These are phyloP conservation scores for Hanleya hanleyi DNA, from an alignment of 2,888 invertebrate species.

Conservation along the genomic window DNA sequence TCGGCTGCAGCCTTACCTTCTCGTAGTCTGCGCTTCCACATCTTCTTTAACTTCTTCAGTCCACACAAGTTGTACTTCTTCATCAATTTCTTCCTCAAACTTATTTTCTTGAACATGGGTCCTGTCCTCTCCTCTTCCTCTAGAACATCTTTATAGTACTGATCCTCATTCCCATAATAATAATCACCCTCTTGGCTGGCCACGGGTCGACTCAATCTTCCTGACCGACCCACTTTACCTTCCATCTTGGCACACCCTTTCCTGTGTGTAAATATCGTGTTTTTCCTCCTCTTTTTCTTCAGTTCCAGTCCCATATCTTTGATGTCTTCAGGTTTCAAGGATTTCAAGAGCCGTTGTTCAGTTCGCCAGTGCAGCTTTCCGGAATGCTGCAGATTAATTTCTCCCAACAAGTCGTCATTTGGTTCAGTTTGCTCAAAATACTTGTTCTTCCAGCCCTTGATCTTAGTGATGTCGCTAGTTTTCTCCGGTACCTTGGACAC, in stretches of 20 bases:
- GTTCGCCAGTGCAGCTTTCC: slow-evolving; percentile 54
- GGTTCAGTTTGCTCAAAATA: slow-evolving; percentile 15
- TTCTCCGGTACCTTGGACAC: slow-evolving; percentile 35
- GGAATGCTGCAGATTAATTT: slow-evolving; percentile 17
- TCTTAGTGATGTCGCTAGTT: slow-evolving; percentile 60
- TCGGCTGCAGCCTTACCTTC: slow-evolving; percentile 3
- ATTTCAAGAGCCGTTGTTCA: slow-evolving; percentile 51
- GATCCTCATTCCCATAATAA: neutral
- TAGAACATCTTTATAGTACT: slow-evolving; percentile 14
- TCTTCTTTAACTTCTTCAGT: slow-evolving; percentile 31
- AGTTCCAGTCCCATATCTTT: slow-evolving; percentile 51
- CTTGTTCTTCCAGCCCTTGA: slow-evolving; percentile 66
- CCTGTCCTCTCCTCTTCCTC: slow-evolving; percentile 23
- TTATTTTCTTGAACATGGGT: neutral
- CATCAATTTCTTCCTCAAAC: neutral
- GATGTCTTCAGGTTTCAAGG: slow-evolving; percentile 49
- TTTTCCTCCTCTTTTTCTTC: slow-evolving; percentile 52
- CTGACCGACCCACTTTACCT: neutral
- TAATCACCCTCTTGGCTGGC: neutral
- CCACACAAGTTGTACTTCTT: slow-evolving; percentile 8
- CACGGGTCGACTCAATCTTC: neutral
- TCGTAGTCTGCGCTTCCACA: slow-evolving; percentile 3
- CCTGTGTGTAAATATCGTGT: slow-evolving; percentile 40
- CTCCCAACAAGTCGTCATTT: neutral
- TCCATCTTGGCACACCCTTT: slow-evolving; percentile 21